Evolutionary conservation across 2,797 vertebrate species (phyloP).

Genomic region (Pelochelys cantorii): DNA sequence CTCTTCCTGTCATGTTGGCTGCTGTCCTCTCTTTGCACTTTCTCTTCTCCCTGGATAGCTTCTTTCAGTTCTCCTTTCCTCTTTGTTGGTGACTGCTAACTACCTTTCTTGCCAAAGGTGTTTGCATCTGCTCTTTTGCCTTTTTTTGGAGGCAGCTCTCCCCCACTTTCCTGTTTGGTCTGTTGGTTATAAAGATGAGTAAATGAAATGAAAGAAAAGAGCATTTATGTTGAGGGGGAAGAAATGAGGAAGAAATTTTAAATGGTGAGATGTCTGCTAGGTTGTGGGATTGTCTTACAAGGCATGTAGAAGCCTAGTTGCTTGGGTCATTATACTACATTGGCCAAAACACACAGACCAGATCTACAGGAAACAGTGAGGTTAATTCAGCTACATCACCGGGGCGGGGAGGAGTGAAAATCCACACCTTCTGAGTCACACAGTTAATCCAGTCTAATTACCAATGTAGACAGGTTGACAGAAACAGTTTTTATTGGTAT

Average conservation of each 20-base stretch:
- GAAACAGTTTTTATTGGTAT: background rate
- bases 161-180: background rate
- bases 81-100: background rate
- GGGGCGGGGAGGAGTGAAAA: background rate
- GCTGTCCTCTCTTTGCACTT: background rate
- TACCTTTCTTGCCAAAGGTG: background rate
- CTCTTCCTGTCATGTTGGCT: background rate
- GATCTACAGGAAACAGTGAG: background rate
- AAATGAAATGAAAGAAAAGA: fast-evolving
- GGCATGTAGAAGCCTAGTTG: background rate
- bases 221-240: background rate
- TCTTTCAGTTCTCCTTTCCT: background rate
- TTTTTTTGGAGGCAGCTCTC: background rate
- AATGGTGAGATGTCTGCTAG: background rate
- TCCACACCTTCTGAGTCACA: background rate
- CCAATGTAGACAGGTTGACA: background rate
- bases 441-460: background rate
- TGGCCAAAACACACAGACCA: background rate
- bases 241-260: background rate
- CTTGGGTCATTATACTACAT: background rate
- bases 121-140: background rate
- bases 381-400: background rate
- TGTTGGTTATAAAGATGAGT: background rate
- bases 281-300: background rate
- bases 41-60: background rate